Conservation (phyloP, 2,888 invertebrate species). For the Hartigia nigra region DNA sequence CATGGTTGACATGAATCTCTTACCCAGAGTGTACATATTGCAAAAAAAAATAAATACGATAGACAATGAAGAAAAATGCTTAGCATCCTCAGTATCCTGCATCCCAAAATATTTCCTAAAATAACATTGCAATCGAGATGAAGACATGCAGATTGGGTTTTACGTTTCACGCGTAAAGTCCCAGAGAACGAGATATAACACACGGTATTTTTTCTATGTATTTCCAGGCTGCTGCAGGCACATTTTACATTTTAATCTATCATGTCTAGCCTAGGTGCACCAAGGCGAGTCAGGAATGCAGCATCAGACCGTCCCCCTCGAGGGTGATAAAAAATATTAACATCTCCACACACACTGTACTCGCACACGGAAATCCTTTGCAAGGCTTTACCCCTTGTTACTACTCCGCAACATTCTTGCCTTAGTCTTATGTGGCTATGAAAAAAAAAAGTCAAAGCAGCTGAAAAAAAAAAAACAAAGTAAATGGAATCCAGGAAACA, state of each 20-base stretch:
- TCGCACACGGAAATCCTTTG: neutral
- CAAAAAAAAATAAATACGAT: neutral
- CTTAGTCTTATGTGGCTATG: neutral
- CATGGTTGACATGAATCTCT: neutral
- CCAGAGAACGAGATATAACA: too few species aligned
- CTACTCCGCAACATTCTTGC: neutral
- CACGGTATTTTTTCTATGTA: neutral
- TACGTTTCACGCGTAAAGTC: neutral
- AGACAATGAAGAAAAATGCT: neutral
- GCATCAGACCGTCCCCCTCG: neutral
- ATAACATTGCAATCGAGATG: neutral
- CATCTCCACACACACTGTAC: neutral
- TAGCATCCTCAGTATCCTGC: neutral
- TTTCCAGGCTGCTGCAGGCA: neutral
- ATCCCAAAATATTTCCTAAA: neutral
- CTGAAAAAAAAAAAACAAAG: neutral
- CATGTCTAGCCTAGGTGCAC: conserved; percentile 7
- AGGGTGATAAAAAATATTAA: conserved; percentile 15
- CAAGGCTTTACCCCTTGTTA: neutral
- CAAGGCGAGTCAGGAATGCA: neutral
- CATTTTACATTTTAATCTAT: conserved; percentile 17
- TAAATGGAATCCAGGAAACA: neutral
- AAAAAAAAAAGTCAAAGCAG: too few species aligned
- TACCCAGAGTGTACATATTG: too few species aligned
- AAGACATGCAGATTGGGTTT: neutral